These are phyloP conservation scores for Sinopyrophorus schimmeli DNA, from an alignment of 2,888 invertebrate species.

Conservation along the genomic window DNA sequence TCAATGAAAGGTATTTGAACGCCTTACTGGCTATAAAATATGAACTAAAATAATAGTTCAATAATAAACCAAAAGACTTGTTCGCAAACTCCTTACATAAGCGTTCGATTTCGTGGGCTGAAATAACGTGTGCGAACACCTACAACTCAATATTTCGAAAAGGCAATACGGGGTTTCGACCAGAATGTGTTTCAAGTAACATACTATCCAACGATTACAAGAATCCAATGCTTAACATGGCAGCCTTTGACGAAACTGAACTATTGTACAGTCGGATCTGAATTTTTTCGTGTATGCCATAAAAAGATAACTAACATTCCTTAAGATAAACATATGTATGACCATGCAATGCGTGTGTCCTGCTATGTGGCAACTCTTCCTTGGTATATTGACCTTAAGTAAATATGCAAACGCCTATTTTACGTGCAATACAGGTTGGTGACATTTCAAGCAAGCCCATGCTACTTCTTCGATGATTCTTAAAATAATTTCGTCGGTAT, in stretches of 20 bases:
- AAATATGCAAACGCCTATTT: conserved; percentile 24
- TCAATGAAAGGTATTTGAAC: no score
- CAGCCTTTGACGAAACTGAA: conserved; percentile 7
- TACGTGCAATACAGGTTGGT: conserved; percentile 10
- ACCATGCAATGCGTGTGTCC: conserved; percentile 20
- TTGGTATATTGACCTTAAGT: conserved; percentile 30
- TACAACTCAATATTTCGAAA: conserved; percentile 27
- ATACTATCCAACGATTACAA: no score
- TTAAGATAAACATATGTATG: conserved; percentile 18
- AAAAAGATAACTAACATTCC: no score
- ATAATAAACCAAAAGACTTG: conserved; percentile 6
- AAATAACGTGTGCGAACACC: conserved; percentile 24
- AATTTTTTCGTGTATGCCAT: no score
- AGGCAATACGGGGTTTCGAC: conserved; percentile 25
- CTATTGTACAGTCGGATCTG: no score
- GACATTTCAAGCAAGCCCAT: conserved; percentile 1
- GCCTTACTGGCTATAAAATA: not conserved
- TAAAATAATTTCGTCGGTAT: not conserved
- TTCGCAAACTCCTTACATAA: conserved; percentile 25
- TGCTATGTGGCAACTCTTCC: conserved; percentile 23
- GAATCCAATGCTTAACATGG: no score
- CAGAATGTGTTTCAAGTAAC: no score
- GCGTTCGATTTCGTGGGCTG: conserved; percentile 26
- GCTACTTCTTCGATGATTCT: no score
- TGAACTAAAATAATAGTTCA: not conserved